Conservation (phyloP, 2,888 invertebrate genomes). For the Galeruca laticollis region DNA sequence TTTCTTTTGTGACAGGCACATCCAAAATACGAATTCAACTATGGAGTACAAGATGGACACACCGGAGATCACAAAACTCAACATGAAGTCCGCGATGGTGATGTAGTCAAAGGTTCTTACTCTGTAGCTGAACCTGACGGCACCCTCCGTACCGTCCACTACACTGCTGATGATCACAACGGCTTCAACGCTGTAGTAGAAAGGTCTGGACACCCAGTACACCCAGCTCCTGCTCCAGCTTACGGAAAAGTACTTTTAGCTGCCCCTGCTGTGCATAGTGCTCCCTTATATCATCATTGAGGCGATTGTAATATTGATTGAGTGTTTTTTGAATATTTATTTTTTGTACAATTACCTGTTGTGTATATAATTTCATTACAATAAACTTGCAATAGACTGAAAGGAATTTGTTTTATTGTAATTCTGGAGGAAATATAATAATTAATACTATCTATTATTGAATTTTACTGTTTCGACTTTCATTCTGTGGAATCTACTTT, state of each 20-base stretch:
- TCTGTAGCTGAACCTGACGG: constrained; percentile 70
- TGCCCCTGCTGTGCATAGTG: constrained; percentile 35
- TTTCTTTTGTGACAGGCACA: constrained; percentile 64
- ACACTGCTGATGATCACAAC: constrained; percentile 70
- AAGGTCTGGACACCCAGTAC: constrained; percentile 69
- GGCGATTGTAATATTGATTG: constrained; percentile 6
- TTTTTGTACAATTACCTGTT: not conserved
- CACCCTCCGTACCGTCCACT: constrained; percentile 70
- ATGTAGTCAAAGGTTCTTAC: constrained; percentile 68
- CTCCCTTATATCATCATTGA: constrained; percentile 41
- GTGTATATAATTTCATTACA: not conserved
- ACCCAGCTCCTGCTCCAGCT: constrained; percentile 62
- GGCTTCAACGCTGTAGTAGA: constrained; percentile 66
- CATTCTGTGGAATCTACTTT: no score
- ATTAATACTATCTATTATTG: no score
- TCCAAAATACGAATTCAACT: constrained; percentile 71
- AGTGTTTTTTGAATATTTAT: no score
- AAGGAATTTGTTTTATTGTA: not conserved
- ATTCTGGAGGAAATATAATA: no score
- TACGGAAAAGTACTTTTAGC: constrained; percentile 38
- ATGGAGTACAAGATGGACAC: constrained; percentile 73
- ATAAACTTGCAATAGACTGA: not conserved
- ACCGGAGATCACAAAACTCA: constrained; percentile 68
- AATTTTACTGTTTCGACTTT: no score
- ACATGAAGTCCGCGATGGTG: constrained; percentile 71